A percentile compares a stretch with the other conserved stretches of the same genome.
phyloP scores from a whole-genome alignment of 2,113 vertebrate genomes.

The Cephalopterus ornatus region DNA sequence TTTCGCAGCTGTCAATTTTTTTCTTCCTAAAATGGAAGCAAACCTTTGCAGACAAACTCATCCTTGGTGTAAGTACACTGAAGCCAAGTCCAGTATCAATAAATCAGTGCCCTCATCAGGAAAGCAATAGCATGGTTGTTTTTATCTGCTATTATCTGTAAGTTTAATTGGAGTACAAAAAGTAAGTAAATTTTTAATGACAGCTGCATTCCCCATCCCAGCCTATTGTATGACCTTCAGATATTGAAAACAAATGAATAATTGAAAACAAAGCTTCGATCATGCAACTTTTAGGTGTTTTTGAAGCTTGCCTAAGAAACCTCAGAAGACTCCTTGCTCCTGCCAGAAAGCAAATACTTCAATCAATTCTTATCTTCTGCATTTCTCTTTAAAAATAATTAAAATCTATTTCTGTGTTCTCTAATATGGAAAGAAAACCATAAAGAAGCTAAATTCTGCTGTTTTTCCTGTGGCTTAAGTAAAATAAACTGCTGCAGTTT shows the following conservation, averaged over 20 bases:
- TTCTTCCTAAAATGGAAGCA: slow-evolving; percentile 52
- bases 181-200: slow-evolving; percentile 75
- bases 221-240: slow-evolving; percentile 67
- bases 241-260: slow-evolving; percentile 75
- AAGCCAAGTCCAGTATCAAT: slow-evolving; percentile 49
- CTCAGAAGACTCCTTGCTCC: slow-evolving; percentile 20
- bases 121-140: slow-evolving; percentile 38
- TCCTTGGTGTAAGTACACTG: slow-evolving; percentile 1
- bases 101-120: slow-evolving; percentile 47
- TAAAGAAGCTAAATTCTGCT: neutral
- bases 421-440: neutral
- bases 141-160: slow-evolving; percentile 67
- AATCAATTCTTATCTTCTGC: neutral
- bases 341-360: neutral
- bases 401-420: slow-evolving; percentile 1
- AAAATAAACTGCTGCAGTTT: neutral
- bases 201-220: slow-evolving; percentile 48
- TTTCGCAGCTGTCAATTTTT: slow-evolving; percentile 39
- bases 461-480: neutral
- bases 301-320: slow-evolving; percentile 32
- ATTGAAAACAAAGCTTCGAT: slow-evolving; percentile 67
- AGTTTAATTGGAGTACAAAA: slow-evolving; percentile 73
- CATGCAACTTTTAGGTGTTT: slow-evolving; percentile 56
- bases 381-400: slow-evolving; percentile 21
- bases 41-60: slow-evolving; percentile 28